Evolutionary conservation across 2,888 invertebrate species (phyloP).

Genomic region (Drosophila sordidula): DNA sequence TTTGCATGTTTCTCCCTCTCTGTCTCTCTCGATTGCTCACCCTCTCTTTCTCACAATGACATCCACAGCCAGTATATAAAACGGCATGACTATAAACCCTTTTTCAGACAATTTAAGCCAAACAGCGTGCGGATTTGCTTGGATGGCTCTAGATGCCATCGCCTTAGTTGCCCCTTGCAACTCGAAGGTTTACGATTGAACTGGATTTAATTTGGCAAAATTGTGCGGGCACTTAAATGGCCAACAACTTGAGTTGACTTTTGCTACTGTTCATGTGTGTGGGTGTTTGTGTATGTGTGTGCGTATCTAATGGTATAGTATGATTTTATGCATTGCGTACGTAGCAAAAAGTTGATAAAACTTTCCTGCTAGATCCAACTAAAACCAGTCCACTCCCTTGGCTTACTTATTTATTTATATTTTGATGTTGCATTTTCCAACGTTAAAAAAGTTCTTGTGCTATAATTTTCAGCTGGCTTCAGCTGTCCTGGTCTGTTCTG

Average conservation of each 20-base stretch:
- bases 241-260: slow-evolving; percentile 63
- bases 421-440: slow-evolving; percentile 45
- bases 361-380: slow-evolving; percentile 16
- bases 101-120: slow-evolving; percentile 81
- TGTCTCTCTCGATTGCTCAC: slow-evolving; percentile 1
- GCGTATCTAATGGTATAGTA: slow-evolving; percentile 10
- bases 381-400: slow-evolving; percentile 8
- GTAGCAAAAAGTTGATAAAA: slow-evolving; percentile 32
- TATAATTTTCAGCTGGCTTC: slow-evolving; percentile 34
- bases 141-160: slow-evolving; percentile 31
- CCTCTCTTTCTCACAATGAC: slow-evolving; percentile 8
- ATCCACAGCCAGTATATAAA: slow-evolving; percentile 64
- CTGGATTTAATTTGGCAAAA: slow-evolving; percentile 79
- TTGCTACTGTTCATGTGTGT: slow-evolving; percentile 8
- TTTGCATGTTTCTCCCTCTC: slow-evolving; percentile 20
- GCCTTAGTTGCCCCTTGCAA: slow-evolving; percentile 19
- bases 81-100: slow-evolving; percentile 77
- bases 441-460: slow-evolving; percentile 30
- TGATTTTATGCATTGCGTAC: slow-evolving; percentile 49
- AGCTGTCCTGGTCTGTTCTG: slow-evolving; percentile 6
- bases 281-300: background rate
- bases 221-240: slow-evolving; percentile 74
- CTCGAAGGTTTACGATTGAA: slow-evolving; percentile 72
- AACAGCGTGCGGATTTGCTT: slow-evolving; percentile 72
- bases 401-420: slow-evolving; percentile 58